Conservation (phyloP, 2,113 vertebrate genomes). For the Oncorhynchus masou region DNA sequence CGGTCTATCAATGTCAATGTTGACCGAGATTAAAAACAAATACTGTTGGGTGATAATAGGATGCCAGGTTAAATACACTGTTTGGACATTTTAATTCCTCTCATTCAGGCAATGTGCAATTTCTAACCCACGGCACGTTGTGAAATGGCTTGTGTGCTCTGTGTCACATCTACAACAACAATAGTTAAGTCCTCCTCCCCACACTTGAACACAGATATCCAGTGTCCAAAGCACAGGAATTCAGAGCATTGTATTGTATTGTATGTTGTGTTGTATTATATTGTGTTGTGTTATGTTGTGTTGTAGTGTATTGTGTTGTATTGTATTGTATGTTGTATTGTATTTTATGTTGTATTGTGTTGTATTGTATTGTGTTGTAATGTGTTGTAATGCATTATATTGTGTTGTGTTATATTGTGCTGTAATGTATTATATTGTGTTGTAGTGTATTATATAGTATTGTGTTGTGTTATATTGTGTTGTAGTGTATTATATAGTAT, state of each 20-base stretch:
- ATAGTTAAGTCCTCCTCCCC: background rate
- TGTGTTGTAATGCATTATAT: background rate
- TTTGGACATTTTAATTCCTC: background rate
- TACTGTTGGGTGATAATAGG: conserved; percentile 10
- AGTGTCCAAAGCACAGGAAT: background rate
- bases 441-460: background rate
- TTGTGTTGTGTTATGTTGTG: background rate
- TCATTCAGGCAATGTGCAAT: background rate
- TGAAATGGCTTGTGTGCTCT: background rate
- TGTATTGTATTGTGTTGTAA: background rate
- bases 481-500: background rate
- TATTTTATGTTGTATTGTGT: background rate
- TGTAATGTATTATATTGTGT: background rate
- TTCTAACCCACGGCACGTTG: background rate
- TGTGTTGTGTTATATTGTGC: background rate
- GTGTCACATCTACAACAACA: background rate
- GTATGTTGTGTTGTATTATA: background rate
- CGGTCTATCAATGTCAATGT: conserved; percentile 14
- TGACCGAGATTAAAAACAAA: conserved; percentile 53
- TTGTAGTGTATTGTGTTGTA: background rate
- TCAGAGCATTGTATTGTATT: background rate
- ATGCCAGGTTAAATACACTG: conserved; percentile 15
- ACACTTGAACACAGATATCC: background rate
- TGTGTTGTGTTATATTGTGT: background rate
- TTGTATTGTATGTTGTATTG: background rate